Conservation (phyloP, 2,888 invertebrate genomes). For the Gasteruption jaculator region DNA sequence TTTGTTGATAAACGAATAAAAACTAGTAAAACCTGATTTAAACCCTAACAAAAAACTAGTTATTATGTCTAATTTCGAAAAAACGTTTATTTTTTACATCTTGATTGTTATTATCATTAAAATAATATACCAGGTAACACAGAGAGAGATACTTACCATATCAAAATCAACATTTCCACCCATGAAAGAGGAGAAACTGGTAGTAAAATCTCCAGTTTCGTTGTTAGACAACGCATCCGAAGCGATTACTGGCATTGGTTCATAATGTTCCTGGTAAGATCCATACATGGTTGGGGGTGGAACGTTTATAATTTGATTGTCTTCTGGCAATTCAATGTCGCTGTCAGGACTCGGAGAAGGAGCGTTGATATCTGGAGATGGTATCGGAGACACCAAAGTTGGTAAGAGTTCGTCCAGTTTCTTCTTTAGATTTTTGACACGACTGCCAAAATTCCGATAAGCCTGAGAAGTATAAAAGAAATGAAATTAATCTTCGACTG, state of each 20-base stretch:
- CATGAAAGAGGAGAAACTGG: constrained; percentile 64
- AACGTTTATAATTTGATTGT: constrained; percentile 44
- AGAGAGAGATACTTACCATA: constrained; percentile 38
- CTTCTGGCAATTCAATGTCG: constrained; percentile 70
- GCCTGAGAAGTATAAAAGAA: constrained; percentile 61
- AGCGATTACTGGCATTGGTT: constrained; percentile 41
- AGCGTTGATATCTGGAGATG: constrained; percentile 60
- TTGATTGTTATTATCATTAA: too few relatives aligned
- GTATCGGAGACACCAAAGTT: constrained; percentile 63
- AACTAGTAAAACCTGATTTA: too few relatives aligned
- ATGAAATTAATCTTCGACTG: too few relatives aligned
- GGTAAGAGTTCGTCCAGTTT: constrained; percentile 79
- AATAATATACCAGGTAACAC: constrained; percentile 1
- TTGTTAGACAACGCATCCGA: constrained; percentile 36
- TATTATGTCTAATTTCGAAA: too few relatives aligned
- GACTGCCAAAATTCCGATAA: constrained; percentile 87
- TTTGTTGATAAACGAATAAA: too few relatives aligned
- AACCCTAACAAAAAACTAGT: background rate
- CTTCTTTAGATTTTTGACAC: constrained; percentile 80
- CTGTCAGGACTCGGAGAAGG: constrained; percentile 80
- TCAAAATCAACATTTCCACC: constrained; percentile 62
- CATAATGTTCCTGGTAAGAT: constrained; percentile 46
- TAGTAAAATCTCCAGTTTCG: constrained; percentile 46
- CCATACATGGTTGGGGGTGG: constrained; percentile 47
- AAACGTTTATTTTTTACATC: too few relatives aligned